Evolutionary conservation across 1,140 invertebrate genomes (phyloP).

Genomic region (Zaprionus taronus): DNA sequence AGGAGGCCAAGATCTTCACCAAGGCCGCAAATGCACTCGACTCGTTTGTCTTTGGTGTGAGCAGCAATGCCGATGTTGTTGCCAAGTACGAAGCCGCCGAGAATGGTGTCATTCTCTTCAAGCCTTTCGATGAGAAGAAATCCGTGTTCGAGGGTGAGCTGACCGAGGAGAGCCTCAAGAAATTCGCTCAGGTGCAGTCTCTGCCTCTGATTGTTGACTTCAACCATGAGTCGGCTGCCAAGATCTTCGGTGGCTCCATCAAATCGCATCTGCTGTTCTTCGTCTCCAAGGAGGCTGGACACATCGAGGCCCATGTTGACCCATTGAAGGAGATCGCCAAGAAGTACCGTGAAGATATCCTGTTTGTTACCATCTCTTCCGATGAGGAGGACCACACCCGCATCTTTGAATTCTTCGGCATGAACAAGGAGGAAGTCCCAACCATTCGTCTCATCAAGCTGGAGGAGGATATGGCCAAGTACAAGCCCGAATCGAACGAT

Average conservation of each 20-base stretch:
- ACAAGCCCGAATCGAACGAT: conserved; percentile 94
- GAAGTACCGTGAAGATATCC: conserved; percentile 94
- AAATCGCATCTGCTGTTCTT: conserved; percentile 98
- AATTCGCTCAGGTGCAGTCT: conserved; percentile 94
- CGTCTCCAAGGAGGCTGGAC: conserved; percentile 94
- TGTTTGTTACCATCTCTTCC: conserved; percentile 98
- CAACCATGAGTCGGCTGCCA: conserved; percentile 97
- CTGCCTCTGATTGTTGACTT: conserved; percentile 98
- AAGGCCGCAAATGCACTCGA: conserved; percentile 92
- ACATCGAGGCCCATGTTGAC: conserved; percentile 92
- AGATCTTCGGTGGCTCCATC: conserved; percentile 99
- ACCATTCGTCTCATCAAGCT: conserved; percentile 96
- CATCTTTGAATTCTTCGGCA: conserved; percentile 99
- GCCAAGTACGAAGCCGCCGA: conserved; percentile 78
- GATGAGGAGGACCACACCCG: conserved; percentile 98
- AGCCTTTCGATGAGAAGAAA: conserved; percentile 96
- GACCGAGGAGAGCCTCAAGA: conserved; percentile 89
- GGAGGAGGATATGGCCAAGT: conserved; percentile 99
- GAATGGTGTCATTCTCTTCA: conserved; percentile 82
- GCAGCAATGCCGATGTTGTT: conserved; percentile 90
- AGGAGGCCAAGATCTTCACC: conserved; percentile 93
- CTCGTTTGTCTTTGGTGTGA: conserved; percentile 95
- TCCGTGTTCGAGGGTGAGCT: conserved; percentile 91
- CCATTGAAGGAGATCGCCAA: conserved; percentile 92
- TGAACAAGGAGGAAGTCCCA: conserved; percentile 96